Conservation (phyloP, 2,888 invertebrate genomes). For the Escarpia spicata region DNA sequence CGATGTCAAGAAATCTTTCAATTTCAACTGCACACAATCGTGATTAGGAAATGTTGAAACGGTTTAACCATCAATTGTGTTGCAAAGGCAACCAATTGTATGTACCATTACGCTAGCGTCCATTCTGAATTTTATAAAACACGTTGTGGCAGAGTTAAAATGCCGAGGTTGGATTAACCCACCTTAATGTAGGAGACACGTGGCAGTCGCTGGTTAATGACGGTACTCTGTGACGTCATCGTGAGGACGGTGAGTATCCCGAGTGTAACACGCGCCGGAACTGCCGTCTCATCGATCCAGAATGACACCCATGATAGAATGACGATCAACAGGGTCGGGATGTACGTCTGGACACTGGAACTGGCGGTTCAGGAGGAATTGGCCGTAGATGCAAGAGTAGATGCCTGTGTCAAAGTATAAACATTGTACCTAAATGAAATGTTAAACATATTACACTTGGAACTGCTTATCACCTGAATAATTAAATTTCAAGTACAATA, state of each 20-base stretch:
- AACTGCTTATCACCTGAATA: too few relatives aligned
- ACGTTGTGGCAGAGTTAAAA: too few relatives aligned
- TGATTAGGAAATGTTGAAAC: too few relatives aligned
- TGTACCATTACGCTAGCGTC: too few relatives aligned
- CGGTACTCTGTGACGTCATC: conserved; percentile 37
- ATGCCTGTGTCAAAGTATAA: conserved; percentile 29
- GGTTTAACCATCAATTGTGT: too few relatives aligned
- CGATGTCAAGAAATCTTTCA: too few relatives aligned
- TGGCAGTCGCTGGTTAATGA: conserved; percentile 35
- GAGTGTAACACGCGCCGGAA: conserved; percentile 42
- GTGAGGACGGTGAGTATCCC: conserved; percentile 35
- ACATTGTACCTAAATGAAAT: background rate
- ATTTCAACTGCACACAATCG: too few relatives aligned
- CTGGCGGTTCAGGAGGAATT: conserved; percentile 36
- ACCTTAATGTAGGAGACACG: conserved; percentile 32
- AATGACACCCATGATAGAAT: conserved; percentile 44
- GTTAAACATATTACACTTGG: too few relatives aligned
- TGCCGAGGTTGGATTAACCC: background rate
- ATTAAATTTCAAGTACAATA: too few relatives aligned
- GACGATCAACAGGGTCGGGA: conserved; percentile 41
- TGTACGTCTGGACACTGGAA: conserved; percentile 40
- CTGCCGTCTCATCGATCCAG: conserved; percentile 44
- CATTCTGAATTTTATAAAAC: too few relatives aligned
- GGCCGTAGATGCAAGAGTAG: conserved; percentile 38
- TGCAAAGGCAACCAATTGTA: too few relatives aligned